Base-by-base conservation (phyloP, 1,140 invertebrate species). In the Pseudoatta argentina region DNA sequence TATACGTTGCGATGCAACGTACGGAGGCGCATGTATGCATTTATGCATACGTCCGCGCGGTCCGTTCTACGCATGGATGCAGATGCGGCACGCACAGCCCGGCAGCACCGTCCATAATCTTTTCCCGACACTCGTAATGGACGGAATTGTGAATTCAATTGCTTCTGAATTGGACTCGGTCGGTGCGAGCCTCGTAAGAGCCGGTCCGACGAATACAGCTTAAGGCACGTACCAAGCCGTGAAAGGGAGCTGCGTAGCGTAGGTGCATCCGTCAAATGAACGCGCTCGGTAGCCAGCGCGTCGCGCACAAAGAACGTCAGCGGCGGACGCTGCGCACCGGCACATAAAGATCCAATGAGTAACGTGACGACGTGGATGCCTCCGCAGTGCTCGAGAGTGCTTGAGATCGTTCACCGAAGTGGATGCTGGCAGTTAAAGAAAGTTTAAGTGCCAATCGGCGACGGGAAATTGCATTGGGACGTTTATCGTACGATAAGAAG, bases 71-170 rank as follows among this genome's bases (percentile, higher is more conserved):
- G 91, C 88, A 88, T 89, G 92, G 91, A 93, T 94, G 94, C 94
- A 94, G 94, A 95, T 94, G 93, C 93, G 93, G 92, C 93, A 94
- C 93, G 94, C 90, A 89, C 88, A 73, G 76, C 73, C 21, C 77
- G 53, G 57, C 83, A 75, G 78, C 48, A 69, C n/a, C 77, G 57
- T 92, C 88, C 91, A 90, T 92, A 94, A 95, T 95, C 94, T 94
- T 94, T 95, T 94, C 93, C 93, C 92, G 94, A 93, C 93, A 93
- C 92, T 91, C 91, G 88, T 94, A 95, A 94, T 93, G 92, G 93
- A 92, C 93, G 93, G 91, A 93, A 94, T 94, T 92, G 92, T 94
- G 92, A 94, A 94, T 95, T 95, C 93, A 95, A 95, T 95, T 94
- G 94, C 88, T 90, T 91, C 91, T 94, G 92, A 92, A 92, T 93